A percentile compares a stretch with the other conserved stretches of the same genome.
Evolutionary conservation across 1,140 invertebrate species (phyloP).

Genomic region (Octopus bimaculoides): DNA sequence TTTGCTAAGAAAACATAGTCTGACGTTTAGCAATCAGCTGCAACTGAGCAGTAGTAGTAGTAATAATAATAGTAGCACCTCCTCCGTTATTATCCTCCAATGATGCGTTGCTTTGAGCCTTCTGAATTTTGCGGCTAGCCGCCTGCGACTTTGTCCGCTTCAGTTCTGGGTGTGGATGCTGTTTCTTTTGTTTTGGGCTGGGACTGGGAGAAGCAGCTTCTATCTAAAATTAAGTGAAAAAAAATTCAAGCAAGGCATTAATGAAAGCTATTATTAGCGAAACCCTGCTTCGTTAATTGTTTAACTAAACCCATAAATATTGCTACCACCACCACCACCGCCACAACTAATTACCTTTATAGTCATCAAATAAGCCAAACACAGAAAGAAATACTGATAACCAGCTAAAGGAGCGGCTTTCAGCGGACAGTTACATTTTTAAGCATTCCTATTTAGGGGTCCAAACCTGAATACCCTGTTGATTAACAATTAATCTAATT

Average conservation of each 20-base stretch:
- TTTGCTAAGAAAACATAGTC: too few relatives aligned
- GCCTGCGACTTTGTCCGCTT: constrained; percentile 57
- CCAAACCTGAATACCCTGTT: too few relatives aligned
- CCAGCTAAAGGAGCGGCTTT: too few relatives aligned
- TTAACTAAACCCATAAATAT: background rate
- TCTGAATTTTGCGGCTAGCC: constrained; percentile 53
- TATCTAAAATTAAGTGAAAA: constrained; percentile 63
- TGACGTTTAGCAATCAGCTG: too few relatives aligned
- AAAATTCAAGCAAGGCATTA: constrained; percentile 13
- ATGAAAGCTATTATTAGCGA: background rate
- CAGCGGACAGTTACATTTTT: too few relatives aligned
- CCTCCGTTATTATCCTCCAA: constrained; percentile 49
- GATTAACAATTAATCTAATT: too few relatives aligned
- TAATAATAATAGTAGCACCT: constrained; percentile 33
- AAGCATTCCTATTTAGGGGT: too few relatives aligned
- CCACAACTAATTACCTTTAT: background rate
- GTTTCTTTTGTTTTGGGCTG: constrained; percentile 54
- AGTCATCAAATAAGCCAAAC: too few relatives aligned
- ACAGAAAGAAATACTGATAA: too few relatives aligned
- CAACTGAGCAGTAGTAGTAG: background rate
- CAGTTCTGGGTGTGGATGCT: constrained; percentile 47
- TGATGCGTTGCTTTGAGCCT: constrained; percentile 53
- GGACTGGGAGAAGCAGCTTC: constrained; percentile 74
- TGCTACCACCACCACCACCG: background rate
- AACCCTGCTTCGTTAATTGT: background rate